Evolutionary conservation across 1,140 invertebrate genomes (phyloP).

Genomic region (Pentalonia nigronervosa): DNA sequence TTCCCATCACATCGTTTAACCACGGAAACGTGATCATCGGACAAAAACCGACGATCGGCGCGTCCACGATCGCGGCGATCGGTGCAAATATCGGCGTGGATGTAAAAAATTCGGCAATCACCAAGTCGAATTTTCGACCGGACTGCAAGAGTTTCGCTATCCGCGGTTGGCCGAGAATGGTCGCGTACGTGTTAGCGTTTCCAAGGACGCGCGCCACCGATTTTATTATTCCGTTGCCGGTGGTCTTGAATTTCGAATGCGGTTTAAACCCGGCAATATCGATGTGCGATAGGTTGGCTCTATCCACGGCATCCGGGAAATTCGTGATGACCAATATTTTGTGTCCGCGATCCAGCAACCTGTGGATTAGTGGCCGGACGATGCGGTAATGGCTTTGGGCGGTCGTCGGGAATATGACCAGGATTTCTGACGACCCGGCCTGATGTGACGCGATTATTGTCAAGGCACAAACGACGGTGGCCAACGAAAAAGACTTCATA

Average conservation of each 20-base stretch:
- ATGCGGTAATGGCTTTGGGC: slow-evolving; percentile 63
- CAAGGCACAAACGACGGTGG: neutral
- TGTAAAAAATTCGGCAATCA: neutral
- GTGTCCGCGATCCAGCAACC: slow-evolving; percentile 62
- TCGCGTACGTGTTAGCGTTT: neutral
- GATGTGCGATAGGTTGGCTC: neutral
- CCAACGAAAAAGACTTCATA: neutral
- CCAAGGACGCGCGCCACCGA: neutral
- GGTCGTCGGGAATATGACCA: slow-evolving; percentile 61
- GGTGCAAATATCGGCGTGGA: neutral
- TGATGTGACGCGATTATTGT: neutral
- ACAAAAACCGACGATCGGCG: slow-evolving; percentile 14
- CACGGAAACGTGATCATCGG: slow-evolving; percentile 26
- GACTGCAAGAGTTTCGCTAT: neutral
- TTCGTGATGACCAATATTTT: slow-evolving; percentile 45
- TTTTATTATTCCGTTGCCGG: accelerated
- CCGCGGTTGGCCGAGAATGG: neutral
- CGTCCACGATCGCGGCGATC: neutral
- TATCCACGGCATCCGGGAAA: neutral
- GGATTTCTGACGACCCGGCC: slow-evolving; percentile 60
- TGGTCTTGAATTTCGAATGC: neutral
- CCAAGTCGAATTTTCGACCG: slow-evolving; percentile 36
- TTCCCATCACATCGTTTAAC: slow-evolving; percentile 3
- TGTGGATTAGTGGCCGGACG: slow-evolving; percentile 62
- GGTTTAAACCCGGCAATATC: neutral